Conservation (phyloP, 2,797 vertebrate species). For the Pangasius macronema region DNA sequence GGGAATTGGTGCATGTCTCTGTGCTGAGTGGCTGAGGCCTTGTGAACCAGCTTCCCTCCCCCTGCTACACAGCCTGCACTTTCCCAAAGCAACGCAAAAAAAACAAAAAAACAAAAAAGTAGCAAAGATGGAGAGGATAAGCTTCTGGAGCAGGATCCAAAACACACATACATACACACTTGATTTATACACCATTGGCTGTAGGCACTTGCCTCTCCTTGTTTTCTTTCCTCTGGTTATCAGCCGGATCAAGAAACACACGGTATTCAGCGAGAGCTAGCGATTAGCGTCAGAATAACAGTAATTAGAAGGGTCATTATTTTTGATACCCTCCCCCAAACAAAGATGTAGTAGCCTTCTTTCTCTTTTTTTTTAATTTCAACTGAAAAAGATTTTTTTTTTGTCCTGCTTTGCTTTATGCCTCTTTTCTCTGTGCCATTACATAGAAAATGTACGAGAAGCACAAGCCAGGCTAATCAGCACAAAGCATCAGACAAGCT, state of each 20-base stretch:
- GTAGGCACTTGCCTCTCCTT: conserved; percentile 58
- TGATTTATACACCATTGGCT: conserved; percentile 71
- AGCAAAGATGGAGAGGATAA: conserved; percentile 72
- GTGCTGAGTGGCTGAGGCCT: conserved; percentile 70
- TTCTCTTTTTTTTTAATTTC: conserved; percentile 46
- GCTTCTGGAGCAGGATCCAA: conserved; percentile 60
- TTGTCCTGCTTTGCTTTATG: conserved; percentile 52
- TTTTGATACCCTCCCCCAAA: conserved; percentile 50
- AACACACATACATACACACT: conserved; percentile 50
- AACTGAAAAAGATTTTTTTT: conserved; percentile 42
- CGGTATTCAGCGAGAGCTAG: conserved; percentile 46
- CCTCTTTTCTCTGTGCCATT: conserved; percentile 48
- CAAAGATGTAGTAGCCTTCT: conserved; percentile 27
- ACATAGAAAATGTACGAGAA: conserved; percentile 57
- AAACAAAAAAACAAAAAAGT: conserved; percentile 72
- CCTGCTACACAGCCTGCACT: conserved; percentile 55
- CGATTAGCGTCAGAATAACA: conserved; percentile 55
- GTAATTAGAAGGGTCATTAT: conserved; percentile 55
- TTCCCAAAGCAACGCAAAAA: conserved; percentile 61
- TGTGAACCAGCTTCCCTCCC: conserved; percentile 67
- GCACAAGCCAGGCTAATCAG: conserved; percentile 51
- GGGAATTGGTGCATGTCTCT: conserved; percentile 67
- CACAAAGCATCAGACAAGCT: conserved; percentile 57
- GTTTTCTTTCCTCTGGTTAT: conserved; percentile 60
- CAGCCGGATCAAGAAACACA: conserved; percentile 54